phyloP scores from a whole-genome alignment of 2,113 vertebrate genomes.

The Halichoeres trimaculatus region DNA sequence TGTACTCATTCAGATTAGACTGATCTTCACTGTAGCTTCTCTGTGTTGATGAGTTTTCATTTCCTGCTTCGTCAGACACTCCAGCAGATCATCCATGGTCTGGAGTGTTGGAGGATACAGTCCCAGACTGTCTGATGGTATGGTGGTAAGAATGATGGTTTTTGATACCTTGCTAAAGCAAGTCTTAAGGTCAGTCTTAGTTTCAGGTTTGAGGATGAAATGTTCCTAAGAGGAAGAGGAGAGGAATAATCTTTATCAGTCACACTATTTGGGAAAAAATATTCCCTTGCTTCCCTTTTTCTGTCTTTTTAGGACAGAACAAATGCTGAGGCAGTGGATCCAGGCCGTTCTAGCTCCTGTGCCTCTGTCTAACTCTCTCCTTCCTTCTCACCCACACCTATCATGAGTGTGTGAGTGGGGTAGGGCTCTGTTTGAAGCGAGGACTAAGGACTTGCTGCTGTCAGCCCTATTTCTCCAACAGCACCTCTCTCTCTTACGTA shows the following conservation, averaged over 20 bases:
- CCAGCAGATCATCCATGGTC: neutral
- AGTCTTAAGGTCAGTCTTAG: neutral
- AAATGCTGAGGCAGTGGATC: conserved; percentile 49
- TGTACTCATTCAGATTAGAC: neutral
- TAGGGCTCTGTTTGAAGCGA: conserved; percentile 50
- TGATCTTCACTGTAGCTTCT: neutral
- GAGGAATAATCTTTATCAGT: neutral
- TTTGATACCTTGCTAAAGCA: neutral
- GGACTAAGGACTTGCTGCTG: conserved; percentile 77
- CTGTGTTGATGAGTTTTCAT: neutral
- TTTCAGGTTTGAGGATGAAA: neutral
- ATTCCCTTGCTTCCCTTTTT: neutral
- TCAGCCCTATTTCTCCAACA: conserved; percentile 80
- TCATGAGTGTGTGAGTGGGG: conserved; percentile 1
- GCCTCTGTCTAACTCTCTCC: conserved; percentile 26
- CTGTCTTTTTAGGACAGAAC: conserved; percentile 19
- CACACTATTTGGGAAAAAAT: neutral
- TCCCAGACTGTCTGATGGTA: neutral
- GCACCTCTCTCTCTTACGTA: conserved; percentile 60
- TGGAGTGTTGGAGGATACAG: neutral
- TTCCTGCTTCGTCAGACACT: neutral
- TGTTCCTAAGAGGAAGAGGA: neutral
- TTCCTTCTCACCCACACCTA: conserved; percentile 40
- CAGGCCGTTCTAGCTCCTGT: conserved; percentile 59
- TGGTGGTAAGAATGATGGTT: too few relatives aligned